Conservation (phyloP, 1,140 invertebrate species). For the Pseudobourletiella spinata region DNA sequence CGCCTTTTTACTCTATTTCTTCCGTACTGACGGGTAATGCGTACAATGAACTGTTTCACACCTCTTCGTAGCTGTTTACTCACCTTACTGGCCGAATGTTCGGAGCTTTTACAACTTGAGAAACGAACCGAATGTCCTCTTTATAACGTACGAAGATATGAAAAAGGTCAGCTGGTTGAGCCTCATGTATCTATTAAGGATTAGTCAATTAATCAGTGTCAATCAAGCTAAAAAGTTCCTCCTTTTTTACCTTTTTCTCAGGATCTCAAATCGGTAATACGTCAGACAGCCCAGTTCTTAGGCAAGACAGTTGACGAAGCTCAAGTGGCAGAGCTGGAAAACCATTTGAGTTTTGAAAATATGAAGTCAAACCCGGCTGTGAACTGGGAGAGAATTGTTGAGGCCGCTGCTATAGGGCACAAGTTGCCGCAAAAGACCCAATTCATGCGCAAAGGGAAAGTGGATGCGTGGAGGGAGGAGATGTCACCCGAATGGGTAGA, state of each 20-base stretch:
- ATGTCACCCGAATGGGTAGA: constrained; percentile 49
- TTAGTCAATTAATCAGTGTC: too few species aligned
- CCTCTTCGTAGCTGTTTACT: constrained; percentile 18
- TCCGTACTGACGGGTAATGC: too few species aligned
- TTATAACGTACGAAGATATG: constrained; percentile 34
- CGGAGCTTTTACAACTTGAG: constrained; percentile 19
- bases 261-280: constrained; percentile 54
- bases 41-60: not conserved
- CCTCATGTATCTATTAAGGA: too few species aligned
- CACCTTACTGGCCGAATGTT: constrained; percentile 30
- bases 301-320: constrained; percentile 55
- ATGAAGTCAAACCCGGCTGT: constrained; percentile 72
- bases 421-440: constrained; percentile 19
- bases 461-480: constrained; percentile 34
- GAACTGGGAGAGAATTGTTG: constrained; percentile 44
- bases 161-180: constrained; percentile 17
- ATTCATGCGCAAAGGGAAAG: constrained; percentile 35
- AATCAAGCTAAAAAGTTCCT: too few species aligned
- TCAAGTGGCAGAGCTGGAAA: constrained; percentile 54
- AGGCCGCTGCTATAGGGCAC: constrained; percentile 11
- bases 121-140: constrained; percentile 27
- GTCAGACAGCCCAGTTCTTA: constrained; percentile 62
- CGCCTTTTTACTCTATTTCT: too few species aligned
- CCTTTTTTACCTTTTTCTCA: constrained; percentile 36
- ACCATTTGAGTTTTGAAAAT: constrained; percentile 66